Percentiles rank a stretch among this genome's conserved stretches.
These are phyloP conservation scores for Tiphia femorata DNA, from an alignment of 2,888 invertebrate genomes.

Conservation along the genomic window DNA sequence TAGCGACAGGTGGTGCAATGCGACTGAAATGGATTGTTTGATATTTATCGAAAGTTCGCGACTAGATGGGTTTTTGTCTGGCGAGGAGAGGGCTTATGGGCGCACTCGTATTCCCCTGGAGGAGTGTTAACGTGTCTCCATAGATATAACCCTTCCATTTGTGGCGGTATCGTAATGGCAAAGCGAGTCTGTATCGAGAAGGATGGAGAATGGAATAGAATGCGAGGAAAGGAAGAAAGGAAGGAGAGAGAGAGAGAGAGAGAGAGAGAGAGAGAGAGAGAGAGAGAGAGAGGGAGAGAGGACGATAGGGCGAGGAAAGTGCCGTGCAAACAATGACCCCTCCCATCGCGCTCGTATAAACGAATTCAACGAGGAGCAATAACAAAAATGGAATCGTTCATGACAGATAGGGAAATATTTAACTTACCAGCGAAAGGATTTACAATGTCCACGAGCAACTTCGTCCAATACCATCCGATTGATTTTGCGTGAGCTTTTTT, in stretches of 20 bases:
- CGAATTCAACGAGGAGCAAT: constrained; percentile 15
- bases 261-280: constrained; percentile 10
- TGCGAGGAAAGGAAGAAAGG: neutral
- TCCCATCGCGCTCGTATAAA: constrained; percentile 18
- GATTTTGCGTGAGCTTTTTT: too few relatives aligned
- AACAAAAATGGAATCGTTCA: too few relatives aligned
- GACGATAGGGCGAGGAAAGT: neutral
- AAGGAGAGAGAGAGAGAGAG: neutral
- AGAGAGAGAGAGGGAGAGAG: neutral
- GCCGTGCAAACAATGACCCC: constrained; percentile 21
- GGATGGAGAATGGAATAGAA: neutral
- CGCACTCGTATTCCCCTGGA: constrained; percentile 23
- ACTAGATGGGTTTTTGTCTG: constrained; percentile 16
- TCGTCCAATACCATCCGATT: too few relatives aligned
- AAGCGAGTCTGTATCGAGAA: constrained; percentile 15
- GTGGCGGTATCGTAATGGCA: constrained; percentile 37
- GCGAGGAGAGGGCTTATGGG: too few relatives aligned
- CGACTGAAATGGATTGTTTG: constrained; percentile 34
- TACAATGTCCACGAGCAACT: too few relatives aligned
- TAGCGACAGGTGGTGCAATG: constrained; percentile 5
- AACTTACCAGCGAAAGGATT: too few relatives aligned
- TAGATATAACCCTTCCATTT: constrained; percentile 36
- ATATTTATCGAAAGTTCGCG: constrained; percentile 28
- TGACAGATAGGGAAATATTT: too few relatives aligned
- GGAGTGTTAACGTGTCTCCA: constrained; percentile 10